Percentiles rank a stretch among this genome's conserved stretches.
These are phyloP conservation scores for Callipepla squamata DNA, from an alignment of 2,113 vertebrate genomes.

Conservation along the genomic window DNA sequence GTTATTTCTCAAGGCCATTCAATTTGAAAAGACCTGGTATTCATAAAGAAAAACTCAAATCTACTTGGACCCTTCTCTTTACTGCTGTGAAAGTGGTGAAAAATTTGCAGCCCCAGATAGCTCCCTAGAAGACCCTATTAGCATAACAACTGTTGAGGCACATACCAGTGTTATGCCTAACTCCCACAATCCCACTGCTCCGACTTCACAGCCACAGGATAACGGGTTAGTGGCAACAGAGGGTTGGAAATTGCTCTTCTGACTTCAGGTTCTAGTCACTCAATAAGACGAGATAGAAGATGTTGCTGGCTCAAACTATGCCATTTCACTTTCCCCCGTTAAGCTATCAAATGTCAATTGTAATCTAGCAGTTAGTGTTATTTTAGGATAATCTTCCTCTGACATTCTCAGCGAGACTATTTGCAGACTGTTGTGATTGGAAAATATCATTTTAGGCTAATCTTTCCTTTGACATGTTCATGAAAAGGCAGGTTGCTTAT, in stretches of 20 bases:
- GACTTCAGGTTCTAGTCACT: not conserved
- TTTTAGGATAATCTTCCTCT: not conserved
- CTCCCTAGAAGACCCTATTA: fast-evolving
- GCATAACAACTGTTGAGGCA: fast-evolving
- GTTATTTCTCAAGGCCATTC: not conserved
- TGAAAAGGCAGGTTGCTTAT: not conserved
- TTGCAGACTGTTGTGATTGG: not conserved
- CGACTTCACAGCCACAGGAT: fast-evolving
- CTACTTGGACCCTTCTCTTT: not conserved
- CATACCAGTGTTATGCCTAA: not conserved
- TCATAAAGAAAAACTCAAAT: not conserved
- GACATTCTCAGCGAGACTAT: constrained; percentile 5
- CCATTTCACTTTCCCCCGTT: not conserved
- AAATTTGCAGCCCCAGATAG: not conserved
- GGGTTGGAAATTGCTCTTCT: not conserved
- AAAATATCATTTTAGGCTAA: constrained; percentile 1
- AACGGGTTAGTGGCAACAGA: fast-evolving
- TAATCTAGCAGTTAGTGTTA: not conserved
- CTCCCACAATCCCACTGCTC: not conserved
- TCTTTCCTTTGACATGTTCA: not conserved
- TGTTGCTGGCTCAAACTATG: not conserved
- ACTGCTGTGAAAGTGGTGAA: not conserved
- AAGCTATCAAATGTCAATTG: not conserved
- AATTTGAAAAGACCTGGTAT: fast-evolving
- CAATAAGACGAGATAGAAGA: not conserved